Base-by-base conservation (phyloP, 1,140 invertebrate genomes). In the Drosophila lacertosa region DNA sequence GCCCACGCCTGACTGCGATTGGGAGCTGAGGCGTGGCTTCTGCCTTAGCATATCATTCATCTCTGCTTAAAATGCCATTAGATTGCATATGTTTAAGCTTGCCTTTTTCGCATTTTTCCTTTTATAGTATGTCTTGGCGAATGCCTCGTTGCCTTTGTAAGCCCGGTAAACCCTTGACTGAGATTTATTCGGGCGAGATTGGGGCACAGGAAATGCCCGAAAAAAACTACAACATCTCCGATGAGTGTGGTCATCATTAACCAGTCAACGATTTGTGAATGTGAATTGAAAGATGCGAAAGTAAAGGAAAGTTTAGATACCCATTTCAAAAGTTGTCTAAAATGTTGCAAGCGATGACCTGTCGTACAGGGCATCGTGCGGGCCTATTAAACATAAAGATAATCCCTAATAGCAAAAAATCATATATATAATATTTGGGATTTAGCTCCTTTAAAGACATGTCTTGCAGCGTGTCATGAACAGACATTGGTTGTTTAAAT, bases 11-110 rank as follows among this genome's bases (percentile, higher is more conserved):
- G 2, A 15, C 4, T 1, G 9, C n/a, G 26, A 35, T 13, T 6
- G 22, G 24, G 2, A 48, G 16, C 24, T 48, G 40, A 26, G 32
- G 24, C 26, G 29, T 33, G 26, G 44, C 33, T 37, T 18, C 22
- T 48, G 11, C 51, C 22, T 74, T 69, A 58, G 66, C 59, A 70
- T 74, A 74, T 74, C 59, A 74, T 70, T 54, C 53, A 70, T 58
- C 47, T 47, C 51, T 53, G 50, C 59, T 74, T 74, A 70, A 70
- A 74, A 74, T 68, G 39, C 67, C 71, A 70, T 74, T 69, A 70
- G 71, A 74, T 70, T 64, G 59, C 71, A 74, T 65, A 74, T 70
- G 57, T 55, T 62, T 51, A 16, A 70, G 71, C 39, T 65, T 53
- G 40, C 11, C 15, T 48, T 11, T 13, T 18, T 18, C n/a, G n/a